Evolutionary conservation across 1,140 invertebrate genomes (phyloP), one percentile per base, ranked within the genome.

Genomic region (Cydia fagiglandana): DNA sequence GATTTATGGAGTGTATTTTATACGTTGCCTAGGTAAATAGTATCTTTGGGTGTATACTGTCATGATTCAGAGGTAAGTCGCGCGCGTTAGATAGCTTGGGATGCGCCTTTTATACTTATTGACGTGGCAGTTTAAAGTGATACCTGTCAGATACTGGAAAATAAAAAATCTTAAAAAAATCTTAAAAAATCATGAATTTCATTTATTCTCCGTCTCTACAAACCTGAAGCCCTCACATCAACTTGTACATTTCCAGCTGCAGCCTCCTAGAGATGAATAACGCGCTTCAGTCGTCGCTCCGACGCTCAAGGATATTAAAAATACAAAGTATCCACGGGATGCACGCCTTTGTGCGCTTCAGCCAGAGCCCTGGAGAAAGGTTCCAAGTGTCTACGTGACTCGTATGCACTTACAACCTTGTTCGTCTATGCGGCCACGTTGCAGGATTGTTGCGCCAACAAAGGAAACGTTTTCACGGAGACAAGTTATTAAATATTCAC

Each of bases 401-500:
- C 7, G 17, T 2, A 61, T 24, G 9, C 7, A 61, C 15, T 61
- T 61, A 61, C 17, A 61, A 24, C 56, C 20, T 61, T 61, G 56
- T 61, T 61, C 17, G 2, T 24, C 9, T 24, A 24, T 24, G 56
- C 20, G 56, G 12, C 20, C 17, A 34, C n/a, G 28, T 38, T 38
- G 66, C 66, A 70, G 66, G n/a, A 41, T 70, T 70, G 66, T 70
- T 70, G n/a, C 66, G 66, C 38, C 66, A 70, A 70, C 66, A 45
- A 70, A 45, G 66, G 66, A 70, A 38, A 45, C 66, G 17, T 70
- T 70, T 70, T 38, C 66, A 70, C 34, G 66, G 66, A 70, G 66
- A 70, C 66, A 70, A 70, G 66, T 70, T 70, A 70, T 70, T 70
- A 70, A 70, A 70, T 70, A 70, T 70, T 70, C 66, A 70, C 30